Evolutionary conservation across 1,140 invertebrate species (phyloP), one percentile per base, ranked within the genome.

Genomic region (Drosophila nigrodunni): DNA sequence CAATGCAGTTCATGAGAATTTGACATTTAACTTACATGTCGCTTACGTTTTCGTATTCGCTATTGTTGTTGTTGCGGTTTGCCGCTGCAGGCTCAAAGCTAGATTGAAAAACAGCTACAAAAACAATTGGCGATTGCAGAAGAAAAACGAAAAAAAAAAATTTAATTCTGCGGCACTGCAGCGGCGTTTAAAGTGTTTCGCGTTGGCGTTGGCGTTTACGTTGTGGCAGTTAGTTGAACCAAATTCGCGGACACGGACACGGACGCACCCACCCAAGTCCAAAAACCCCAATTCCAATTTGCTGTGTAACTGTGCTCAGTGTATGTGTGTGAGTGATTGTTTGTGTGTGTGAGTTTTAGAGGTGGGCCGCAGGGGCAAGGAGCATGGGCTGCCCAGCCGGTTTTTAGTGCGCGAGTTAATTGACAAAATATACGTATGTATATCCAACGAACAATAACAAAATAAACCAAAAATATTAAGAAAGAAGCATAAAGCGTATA

Each of bases 211-310:
- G 41, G 54, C 57, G 65, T 66, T 71, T 30, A 47, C 49, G 50
- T 60, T 67, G 25, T 30, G 57, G 44, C 58, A n/a, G 62, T 44
- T 62, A 49, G 72, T 87, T 30, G 80, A 68, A 73, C 75, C 68
- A 57, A 73, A 79, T 74, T 88, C 66, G 81, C 72, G 83, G 67
- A 57, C 64, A 54, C 66, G 61, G 80, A 82, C 82, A 54, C 66
- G 61, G 80, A 88, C 82, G 87, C 82, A 87, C 82, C 82, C 82
- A 87, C 79, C 83, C 71, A 76, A 86, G 69, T 55, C 55, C 64
- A 77, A 83, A 64, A 52, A 64, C 47, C 46, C 60, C 60, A 49
- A 64, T 67, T 67, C 54, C 55, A 59, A 68, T 68, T 68, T 59
- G 65, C 54, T 70, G 15, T 59, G 10, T 74, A 67, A 67, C 50